Evolutionary conservation across 2,797 vertebrate genomes (phyloP).

Genomic region (Sternotherus odoratus): DNA sequence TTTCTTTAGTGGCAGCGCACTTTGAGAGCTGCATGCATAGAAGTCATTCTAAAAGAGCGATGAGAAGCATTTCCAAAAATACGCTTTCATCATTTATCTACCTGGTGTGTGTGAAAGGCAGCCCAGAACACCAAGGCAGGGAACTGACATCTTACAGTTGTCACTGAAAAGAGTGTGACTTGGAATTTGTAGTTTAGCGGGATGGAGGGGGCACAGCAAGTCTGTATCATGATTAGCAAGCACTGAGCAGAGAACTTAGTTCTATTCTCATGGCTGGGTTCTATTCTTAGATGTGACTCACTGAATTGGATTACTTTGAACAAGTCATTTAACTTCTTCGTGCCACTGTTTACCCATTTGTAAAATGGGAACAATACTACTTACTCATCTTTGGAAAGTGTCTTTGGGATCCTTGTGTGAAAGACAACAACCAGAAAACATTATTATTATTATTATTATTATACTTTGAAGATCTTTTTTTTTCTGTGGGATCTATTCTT

Average conservation of each 20-base stretch:
- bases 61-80: background rate
- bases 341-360: background rate
- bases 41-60: background rate
- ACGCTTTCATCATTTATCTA: background rate
- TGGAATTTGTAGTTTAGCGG: background rate
- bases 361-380: background rate
- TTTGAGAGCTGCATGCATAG: background rate
- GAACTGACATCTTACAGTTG: background rate
- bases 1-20: too few relatives aligned
- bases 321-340: background rate
- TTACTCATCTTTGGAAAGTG: background rate
- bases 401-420: background rate
- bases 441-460: background rate
- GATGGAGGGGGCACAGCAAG: too few relatives aligned
- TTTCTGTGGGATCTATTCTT: too few relatives aligned
- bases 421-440: background rate
- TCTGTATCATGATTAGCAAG: background rate
- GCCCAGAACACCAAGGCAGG: accelerated
- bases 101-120: background rate
- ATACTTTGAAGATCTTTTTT: background rate
- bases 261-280: background rate
- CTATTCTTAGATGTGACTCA: background rate
- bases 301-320: background rate
- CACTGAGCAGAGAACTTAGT: background rate
- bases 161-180: background rate